These are phyloP conservation scores for Brienomyrus longianalis DNA, from an alignment of 2,113 vertebrate genomes.

Conservation along the genomic window DNA sequence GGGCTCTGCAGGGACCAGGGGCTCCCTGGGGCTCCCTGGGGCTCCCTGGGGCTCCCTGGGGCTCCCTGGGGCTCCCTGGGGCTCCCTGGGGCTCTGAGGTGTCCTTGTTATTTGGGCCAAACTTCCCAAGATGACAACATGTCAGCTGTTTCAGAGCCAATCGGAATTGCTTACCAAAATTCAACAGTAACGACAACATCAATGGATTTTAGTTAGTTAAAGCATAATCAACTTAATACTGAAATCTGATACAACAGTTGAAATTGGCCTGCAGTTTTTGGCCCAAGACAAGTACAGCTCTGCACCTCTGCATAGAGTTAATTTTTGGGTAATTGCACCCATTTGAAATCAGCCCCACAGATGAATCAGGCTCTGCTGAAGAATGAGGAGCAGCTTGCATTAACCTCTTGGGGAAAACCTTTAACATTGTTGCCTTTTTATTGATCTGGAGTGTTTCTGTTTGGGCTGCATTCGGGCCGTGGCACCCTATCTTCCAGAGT, in stretches of 20 bases:
- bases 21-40: not conserved
- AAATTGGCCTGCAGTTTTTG: not conserved
- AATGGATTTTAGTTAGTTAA: not conserved
- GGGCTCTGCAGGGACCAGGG: not conserved
- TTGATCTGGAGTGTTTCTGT: not conserved
- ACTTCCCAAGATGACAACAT: not conserved
- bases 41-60: not conserved
- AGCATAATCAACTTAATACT: not conserved
- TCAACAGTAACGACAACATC: not conserved
- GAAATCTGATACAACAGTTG: not conserved
- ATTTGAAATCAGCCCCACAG: not conserved
- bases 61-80: not conserved
- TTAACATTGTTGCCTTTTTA: not conserved
- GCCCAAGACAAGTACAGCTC: not conserved
- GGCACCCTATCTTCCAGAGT: not conserved
- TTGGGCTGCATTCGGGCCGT: not conserved
- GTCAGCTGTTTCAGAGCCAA: not conserved
- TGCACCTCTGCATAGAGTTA: not conserved
- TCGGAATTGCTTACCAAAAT: not conserved
- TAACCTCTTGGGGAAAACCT: not conserved
- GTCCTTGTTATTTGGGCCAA: not conserved
- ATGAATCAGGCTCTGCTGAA: not conserved
- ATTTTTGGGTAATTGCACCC: not conserved
- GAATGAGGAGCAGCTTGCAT: not conserved
- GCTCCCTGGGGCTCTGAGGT: not conserved